A percentile compares a stretch with the other conserved stretches of the same genome.
These are phyloP conservation scores for Drosophila pseudotalamancana DNA, from an alignment of 2,888 invertebrate species.

Conservation along the genomic window DNA sequence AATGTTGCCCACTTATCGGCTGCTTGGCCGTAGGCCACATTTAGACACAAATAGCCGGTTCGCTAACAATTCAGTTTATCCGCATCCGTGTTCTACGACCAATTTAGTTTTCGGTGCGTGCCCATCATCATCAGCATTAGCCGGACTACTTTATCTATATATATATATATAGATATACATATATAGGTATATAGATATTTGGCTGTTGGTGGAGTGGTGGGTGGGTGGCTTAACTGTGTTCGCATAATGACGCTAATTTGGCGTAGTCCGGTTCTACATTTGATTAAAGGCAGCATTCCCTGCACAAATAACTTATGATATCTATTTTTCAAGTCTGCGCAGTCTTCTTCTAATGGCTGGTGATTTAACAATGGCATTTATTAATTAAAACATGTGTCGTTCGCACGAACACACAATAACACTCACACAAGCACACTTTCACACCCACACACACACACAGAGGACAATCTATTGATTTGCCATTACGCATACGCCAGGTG, in stretches of 20 bases:
- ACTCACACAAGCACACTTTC: conserved; percentile 15
- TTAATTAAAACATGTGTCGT: conserved; percentile 78
- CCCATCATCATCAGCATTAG: conserved; percentile 79
- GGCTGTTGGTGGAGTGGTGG: conserved; percentile 16
- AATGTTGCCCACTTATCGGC: conserved; percentile 66
- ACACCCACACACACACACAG: background rate
- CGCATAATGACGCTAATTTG: conserved; percentile 75
- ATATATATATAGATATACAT: no score
- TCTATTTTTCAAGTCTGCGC: conserved; percentile 69
- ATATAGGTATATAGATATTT: conserved; percentile 21
- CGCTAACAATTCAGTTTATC: conserved; percentile 55
- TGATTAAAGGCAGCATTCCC: conserved; percentile 9
- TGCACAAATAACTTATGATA: conserved; percentile 69
- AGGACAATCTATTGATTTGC: conserved; percentile 59
- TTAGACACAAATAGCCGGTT: conserved; percentile 4
- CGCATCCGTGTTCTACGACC: conserved; percentile 53
- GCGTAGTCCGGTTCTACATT: conserved; percentile 30
- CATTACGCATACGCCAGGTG: conserved; percentile 62
- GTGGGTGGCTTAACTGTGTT: conserved; percentile 54
- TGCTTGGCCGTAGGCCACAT: conserved; percentile 60
- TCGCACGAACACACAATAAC: conserved; percentile 44
- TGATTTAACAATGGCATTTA: conserved; percentile 78
- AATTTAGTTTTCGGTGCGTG: conserved; percentile 73
- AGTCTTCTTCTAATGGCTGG: conserved; percentile 60
- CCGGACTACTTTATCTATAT: no score